Percentiles rank a stretch among this genome's conserved stretches.
These are phyloP conservation scores for Oryzias woworae DNA, from an alignment of 2,113 vertebrate genomes.

Conservation along the genomic window DNA sequence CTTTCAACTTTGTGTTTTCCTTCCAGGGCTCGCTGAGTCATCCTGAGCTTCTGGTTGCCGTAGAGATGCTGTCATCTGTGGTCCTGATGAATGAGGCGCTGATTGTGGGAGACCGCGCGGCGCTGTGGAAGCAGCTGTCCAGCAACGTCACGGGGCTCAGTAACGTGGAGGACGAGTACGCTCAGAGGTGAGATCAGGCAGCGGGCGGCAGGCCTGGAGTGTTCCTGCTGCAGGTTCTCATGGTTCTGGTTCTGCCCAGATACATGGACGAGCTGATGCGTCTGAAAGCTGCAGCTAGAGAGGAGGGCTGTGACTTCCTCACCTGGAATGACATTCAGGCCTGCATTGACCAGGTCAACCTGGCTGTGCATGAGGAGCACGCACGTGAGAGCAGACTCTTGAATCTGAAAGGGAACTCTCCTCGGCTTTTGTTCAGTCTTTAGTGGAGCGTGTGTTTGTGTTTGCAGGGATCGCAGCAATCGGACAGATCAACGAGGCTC, in stretches of 20 bases:
- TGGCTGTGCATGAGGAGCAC: conserved; percentile 90
- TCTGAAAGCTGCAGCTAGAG: conserved; percentile 80
- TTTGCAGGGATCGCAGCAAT: conserved; percentile 91
- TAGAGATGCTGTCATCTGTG: conserved; percentile 97
- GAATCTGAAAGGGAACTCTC: too few relatives aligned
- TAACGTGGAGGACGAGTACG: conserved; percentile 91
- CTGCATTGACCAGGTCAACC: conserved; percentile 90
- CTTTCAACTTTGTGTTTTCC: neutral
- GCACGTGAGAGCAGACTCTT: conserved; percentile 77
- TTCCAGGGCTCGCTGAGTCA: conserved; percentile 87
- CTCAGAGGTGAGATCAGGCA: conserved; percentile 82
- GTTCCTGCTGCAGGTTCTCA: too few relatives aligned
- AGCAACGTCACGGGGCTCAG: conserved; percentile 91
- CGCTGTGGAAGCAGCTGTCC: conserved; percentile 89
- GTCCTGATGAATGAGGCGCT: conserved; percentile 93
- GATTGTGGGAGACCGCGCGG: conserved; percentile 84
- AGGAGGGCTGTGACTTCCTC: conserved; percentile 82
- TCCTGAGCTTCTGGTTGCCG: conserved; percentile 89
- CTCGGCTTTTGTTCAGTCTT: too few relatives aligned
- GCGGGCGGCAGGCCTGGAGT: too few relatives aligned
- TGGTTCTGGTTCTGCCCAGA: conserved; percentile 63
- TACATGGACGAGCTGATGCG: conserved; percentile 93
- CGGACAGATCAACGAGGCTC: conserved; percentile 92
- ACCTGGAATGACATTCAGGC: conserved; percentile 99
- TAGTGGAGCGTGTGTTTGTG: too few relatives aligned